Evolutionary conservation across 2,797 vertebrate genomes (phyloP), one percentile per base, ranked within the genome.

Genomic region (Molossus molossus): DNA sequence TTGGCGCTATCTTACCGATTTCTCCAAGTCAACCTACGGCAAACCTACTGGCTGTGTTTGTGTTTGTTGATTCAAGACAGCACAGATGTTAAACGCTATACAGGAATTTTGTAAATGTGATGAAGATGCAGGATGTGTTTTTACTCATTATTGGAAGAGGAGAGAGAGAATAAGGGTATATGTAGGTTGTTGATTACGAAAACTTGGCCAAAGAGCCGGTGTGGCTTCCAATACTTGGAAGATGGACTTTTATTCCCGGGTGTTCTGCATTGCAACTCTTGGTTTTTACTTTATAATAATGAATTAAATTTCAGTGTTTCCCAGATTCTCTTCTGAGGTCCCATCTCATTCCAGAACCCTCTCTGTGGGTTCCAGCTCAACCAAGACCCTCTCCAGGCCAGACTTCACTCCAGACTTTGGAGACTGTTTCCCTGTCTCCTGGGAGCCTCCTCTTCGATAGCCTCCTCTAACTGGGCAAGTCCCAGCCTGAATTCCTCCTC

Each of bases 401-500:
- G 91, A 73, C 14, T 67, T 91, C 13, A 29, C 55, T 81, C 15
- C 17, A 77, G 82, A 80, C 40, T 72, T 92, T 64, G 53, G 45
- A 69, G 45, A 69, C 45, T 64, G 25, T 64, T 17, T 80, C 89
- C 58, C 27, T 87, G 50, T 65, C 64, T 92, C 80, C 75, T 83
- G 92, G 81, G 60, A 94, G 13, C 23, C 27, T 86, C 10, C 23
- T 67, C 29, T 76, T 84, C 60, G 75, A 23, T 77, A 21, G 53
- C 25, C n/a, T 89, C 6, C 79, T 81, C 77, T 83, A 86, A 85
- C 64, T 92, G 12, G 45, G 80, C 97, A 97, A 96, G 93, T 94
- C 84, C 45, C n/a, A 96, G 94, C 96, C 87, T 97, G 97, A 97
- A 73, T 25, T 6, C 33, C 77, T 91, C 62, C 48, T 60, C 53